A percentile compares a stretch with the other conserved stretches of the same genome.
Conservation (phyloP, 2,888 invertebrate species). For the Machimus atricapillus region DNA sequence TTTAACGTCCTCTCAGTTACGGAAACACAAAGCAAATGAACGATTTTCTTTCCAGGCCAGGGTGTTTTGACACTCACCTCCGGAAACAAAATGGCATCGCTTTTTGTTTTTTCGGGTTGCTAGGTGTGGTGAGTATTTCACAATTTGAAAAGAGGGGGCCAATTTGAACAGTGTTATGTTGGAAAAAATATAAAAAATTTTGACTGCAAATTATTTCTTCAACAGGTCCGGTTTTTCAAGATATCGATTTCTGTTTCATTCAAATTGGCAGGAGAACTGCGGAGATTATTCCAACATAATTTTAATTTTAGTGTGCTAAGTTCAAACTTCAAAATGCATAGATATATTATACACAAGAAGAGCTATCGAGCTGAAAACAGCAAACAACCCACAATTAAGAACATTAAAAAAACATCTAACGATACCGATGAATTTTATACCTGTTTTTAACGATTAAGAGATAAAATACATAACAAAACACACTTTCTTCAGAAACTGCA, state of each 20-base stretch:
- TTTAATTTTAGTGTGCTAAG: not conserved
- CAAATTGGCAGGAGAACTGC: not conserved
- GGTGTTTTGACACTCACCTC: not conserved
- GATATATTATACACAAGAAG: not conserved
- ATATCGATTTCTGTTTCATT: too few relatives aligned
- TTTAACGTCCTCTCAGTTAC: not conserved
- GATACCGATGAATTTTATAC: not conserved
- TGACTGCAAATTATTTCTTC: too few relatives aligned
- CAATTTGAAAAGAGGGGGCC: not conserved
- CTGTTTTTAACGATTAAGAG: conserved; percentile 1
- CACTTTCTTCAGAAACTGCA: conserved; percentile 13
- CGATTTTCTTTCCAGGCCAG: not conserved
- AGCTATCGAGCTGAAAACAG: not conserved
- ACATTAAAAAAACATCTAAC: not conserved
- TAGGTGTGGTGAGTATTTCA: not conserved
- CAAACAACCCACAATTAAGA: not conserved
- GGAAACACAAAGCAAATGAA: not conserved
- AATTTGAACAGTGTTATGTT: too few relatives aligned
- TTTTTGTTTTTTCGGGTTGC: not conserved
- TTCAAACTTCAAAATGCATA: not conserved
- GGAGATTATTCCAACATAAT: not conserved
- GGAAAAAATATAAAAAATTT: too few relatives aligned
- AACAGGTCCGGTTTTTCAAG: too few relatives aligned
- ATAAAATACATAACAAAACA: conserved; percentile 31
- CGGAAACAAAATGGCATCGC: not conserved